Conservation (phyloP, 2,888 invertebrate genomes). For the Mechanitis messenoides region DNA sequence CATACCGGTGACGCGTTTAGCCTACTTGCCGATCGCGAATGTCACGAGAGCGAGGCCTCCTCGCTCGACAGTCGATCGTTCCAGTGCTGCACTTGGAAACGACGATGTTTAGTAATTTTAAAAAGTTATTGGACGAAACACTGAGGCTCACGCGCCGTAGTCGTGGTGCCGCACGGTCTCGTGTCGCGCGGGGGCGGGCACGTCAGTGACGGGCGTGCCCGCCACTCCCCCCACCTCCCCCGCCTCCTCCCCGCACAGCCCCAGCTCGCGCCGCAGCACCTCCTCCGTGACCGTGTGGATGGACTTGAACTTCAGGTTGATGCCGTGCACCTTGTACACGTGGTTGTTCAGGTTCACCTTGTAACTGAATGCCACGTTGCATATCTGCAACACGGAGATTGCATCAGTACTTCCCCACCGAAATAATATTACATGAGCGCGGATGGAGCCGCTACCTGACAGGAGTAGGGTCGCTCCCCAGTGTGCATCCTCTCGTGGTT, state of each 20-base stretch:
- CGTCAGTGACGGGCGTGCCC: slow-evolving; percentile 30
- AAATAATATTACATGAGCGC: no score
- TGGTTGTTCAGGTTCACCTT: slow-evolving; percentile 74
- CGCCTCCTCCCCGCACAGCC: slow-evolving; percentile 52
- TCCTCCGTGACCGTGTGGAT: slow-evolving; percentile 70
- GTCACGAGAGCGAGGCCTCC: no score
- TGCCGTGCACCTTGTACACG: slow-evolving; percentile 66
- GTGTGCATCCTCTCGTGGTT: slow-evolving; percentile 75
- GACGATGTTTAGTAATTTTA: no score
- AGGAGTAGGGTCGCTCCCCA: slow-evolving; percentile 69
- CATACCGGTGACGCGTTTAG: no score
- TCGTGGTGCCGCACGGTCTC: slow-evolving; percentile 51
- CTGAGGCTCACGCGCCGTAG: slow-evolving; percentile 29
- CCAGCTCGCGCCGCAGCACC: slow-evolving; percentile 57
- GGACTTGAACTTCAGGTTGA: slow-evolving; percentile 71
- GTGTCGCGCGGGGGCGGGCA: slow-evolving; percentile 57
- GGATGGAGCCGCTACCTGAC: slow-evolving; percentile 48
- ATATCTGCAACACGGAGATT: slow-evolving; percentile 50
- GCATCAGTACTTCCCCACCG: no score
- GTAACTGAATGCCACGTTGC: slow-evolving; percentile 71
- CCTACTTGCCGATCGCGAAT: no score
- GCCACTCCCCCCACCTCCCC: slow-evolving; percentile 25
- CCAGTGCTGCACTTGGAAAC: no score
- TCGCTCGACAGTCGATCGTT: no score
- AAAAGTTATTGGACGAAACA: no score